A percentile compares a stretch with the other conserved stretches of the same genome.
Conservation (phyloP, 1,140 invertebrate genomes). For the Apis dorsata region DNA sequence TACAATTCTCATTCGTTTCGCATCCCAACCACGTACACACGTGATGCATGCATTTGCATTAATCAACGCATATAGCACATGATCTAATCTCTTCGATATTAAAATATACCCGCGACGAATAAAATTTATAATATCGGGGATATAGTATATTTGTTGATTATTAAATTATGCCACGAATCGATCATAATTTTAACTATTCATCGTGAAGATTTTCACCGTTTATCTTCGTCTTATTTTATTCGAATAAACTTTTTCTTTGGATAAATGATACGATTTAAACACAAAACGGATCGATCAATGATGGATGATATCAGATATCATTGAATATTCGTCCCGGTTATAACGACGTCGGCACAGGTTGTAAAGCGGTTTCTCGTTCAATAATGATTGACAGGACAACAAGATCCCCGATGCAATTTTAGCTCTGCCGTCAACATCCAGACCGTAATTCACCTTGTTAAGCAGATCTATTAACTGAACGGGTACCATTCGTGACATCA, state of each 20-base stretch:
- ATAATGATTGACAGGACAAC: conserved; percentile 44
- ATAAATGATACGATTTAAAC: background rate
- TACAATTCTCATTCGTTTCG: no score
- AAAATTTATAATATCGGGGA: no score
- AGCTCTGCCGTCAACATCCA: conserved; percentile 39
- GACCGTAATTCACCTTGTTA: conserved; percentile 60
- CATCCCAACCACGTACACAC: no score
- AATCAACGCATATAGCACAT: no score
- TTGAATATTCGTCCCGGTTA: conserved; percentile 8
- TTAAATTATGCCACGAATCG: no score
- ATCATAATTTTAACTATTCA: background rate
- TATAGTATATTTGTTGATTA: no score
- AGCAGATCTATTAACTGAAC: conserved; percentile 54
- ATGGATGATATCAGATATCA: background rate
- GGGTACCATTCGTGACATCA: conserved; percentile 43
- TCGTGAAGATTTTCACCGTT: no score
- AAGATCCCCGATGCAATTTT: conserved; percentile 45
- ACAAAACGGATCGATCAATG: background rate
- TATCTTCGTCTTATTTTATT: background rate
- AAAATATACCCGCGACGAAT: no score
- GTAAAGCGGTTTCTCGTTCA: conserved; percentile 50
- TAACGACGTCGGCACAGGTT: background rate
- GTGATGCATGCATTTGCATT: no score
- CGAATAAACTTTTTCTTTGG: no score
- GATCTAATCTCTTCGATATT: no score